A percentile compares a stretch with the other conserved stretches of the same genome.
Evolutionary conservation across 2,797 vertebrate species (phyloP).

Genomic region (Pristis pectinata): DNA sequence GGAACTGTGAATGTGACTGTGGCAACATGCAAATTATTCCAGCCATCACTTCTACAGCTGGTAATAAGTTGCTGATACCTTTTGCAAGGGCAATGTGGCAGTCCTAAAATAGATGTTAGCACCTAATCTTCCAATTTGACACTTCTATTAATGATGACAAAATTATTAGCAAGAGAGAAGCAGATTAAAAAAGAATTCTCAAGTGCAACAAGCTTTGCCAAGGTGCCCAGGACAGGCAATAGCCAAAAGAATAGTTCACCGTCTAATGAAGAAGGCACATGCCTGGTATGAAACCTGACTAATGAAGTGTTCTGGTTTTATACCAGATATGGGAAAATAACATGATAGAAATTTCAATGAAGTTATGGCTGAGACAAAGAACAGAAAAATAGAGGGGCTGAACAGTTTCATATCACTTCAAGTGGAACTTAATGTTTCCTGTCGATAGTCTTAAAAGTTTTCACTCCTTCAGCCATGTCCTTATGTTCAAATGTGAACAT

Average conservation of each 20-base stretch:
- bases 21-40: not conserved
- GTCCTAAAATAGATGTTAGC: not conserved
- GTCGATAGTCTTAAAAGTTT: not conserved
- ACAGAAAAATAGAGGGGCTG: not conserved
- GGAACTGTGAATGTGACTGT: slow-evolving; percentile 1
- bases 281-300: not conserved
- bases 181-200: not conserved
- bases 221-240: not conserved
- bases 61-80: not conserved
- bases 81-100: not conserved
- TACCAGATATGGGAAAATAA: not conserved
- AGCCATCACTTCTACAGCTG: not conserved
- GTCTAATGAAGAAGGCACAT: not conserved
- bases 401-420: not conserved
- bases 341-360: too few species aligned
- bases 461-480: not conserved
- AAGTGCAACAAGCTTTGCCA: not conserved
- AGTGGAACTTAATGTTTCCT: not conserved
- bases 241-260: not conserved
- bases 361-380: not conserved
- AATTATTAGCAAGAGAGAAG: not conserved
- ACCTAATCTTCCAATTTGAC: not conserved
- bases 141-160: not conserved
- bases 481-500: not conserved
- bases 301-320: not conserved